Base-by-base conservation (phyloP, 2,888 invertebrate genomes). In the Polymixis lichenea region DNA sequence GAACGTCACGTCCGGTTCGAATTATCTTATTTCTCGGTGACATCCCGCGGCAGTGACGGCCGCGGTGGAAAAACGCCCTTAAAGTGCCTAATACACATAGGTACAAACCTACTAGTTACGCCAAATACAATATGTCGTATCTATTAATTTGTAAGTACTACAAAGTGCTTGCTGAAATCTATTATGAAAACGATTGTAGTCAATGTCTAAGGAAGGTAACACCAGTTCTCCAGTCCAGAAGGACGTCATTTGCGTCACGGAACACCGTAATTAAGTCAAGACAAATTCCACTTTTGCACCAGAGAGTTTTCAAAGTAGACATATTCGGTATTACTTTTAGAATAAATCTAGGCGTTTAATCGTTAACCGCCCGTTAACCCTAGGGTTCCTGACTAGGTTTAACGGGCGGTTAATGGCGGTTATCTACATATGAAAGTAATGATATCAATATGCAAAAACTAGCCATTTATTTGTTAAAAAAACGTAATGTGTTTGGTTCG, bases 221-320 rank as follows among this genome's bases (percentile, higher is more conserved):
- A 46, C 58, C 25, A 71, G 25, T 49, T 56, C 49, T 73, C 25
- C 32, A 25, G 9, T 46, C 56, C 2, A 53, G 49, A 70, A 58
- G 73, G 71, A 22, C 56, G 25, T 32, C 46, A 25, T 66, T 73
- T 58, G 25, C 38, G 71, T 49, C 56, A 73, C 70, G 73, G 56
- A 46, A 73, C 70, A 58, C 49, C 25, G 71, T 56, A 56, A 70
- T 70, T 70, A 73, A 25, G 56, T 38, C 73, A 38, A 73, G 71
- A 58, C 38, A 17, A 46, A 55, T 69, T 56, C 46, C n/a, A 56
- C n/a, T 19, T 51, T 32, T 22, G 9, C 17, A 49, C 46, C 58
- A 38, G 71, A 58, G 25, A 46, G 25, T 19, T 19, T 65, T 46
- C 46, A 46, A 25, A 25, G 19, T 25, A 46, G 46, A 13, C 19